Conservation (phyloP, 2,113 vertebrate species). For the Odobenus rosmarus region DNA sequence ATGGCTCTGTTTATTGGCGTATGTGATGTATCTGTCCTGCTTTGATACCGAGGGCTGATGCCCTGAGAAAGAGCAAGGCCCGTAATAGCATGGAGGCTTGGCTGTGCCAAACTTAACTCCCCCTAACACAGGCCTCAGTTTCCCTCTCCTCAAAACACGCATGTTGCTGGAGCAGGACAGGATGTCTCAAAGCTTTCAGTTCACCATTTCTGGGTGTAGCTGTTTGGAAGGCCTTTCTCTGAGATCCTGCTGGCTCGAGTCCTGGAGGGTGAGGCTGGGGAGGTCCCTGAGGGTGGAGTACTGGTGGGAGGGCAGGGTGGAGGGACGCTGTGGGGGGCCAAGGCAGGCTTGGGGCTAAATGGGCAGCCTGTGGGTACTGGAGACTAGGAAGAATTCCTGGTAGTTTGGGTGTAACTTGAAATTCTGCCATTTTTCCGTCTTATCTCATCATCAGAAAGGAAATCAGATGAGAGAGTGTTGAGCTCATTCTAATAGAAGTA, state of each 20-base stretch:
- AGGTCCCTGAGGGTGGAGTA: not conserved
- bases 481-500: conserved; percentile 58
- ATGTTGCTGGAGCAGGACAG: not conserved
- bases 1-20: rapidly evolving
- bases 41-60: not conserved
- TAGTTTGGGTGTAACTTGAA: conserved; percentile 74
- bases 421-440: conserved; percentile 67
- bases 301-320: not conserved
- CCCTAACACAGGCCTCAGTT: rapidly evolving
- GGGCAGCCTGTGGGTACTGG: conserved; percentile 3
- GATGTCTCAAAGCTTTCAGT: rapidly evolving
- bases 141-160: not conserved
- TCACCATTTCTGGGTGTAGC: not conserved
- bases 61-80: not conserved
- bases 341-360: not conserved
- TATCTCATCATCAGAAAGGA: conserved; percentile 68
- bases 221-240: not conserved
- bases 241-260: not conserved
- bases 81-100: not conserved
- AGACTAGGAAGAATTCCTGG: conserved; percentile 55
- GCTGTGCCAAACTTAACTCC: not conserved
- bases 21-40: not conserved
- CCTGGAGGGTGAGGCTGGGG: not conserved
- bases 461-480: conserved; percentile 63
- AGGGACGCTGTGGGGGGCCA: not conserved